A percentile compares a stretch with the other conserved stretches of the same genome.
Evolutionary conservation across 2,797 vertebrate genomes (phyloP).

Genomic region (Gephyroberyx darwinii): DNA sequence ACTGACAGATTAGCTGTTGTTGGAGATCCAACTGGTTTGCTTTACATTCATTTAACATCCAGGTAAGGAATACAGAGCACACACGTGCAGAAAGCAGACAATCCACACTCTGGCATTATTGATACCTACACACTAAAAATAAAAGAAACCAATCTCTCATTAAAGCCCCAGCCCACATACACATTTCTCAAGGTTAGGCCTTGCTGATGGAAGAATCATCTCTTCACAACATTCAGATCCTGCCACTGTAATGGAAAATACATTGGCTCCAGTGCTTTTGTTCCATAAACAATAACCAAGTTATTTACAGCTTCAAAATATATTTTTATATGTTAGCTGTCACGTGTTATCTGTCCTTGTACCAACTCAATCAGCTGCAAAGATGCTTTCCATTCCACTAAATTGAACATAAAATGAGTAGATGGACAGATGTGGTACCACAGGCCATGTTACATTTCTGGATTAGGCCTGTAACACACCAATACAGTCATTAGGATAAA

Average conservation of each 20-base stretch:
- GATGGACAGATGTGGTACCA: not conserved
- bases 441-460: constrained; percentile 6
- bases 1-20: not conserved
- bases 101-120: constrained; percentile 1
- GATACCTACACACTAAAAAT: not conserved
- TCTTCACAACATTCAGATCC: not conserved
- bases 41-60: constrained; percentile 28
- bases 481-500: constrained; percentile 23
- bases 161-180: constrained; percentile 28
- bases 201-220: not conserved
- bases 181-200: not conserved
- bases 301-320: not conserved
- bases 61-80: constrained; percentile 30
- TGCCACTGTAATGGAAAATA: not conserved
- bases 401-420: not conserved
- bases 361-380: not conserved
- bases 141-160: constrained; percentile 34
- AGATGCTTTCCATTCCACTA: not conserved
- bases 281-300: not conserved
- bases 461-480: constrained; percentile 33
- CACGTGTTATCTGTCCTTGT: no score
- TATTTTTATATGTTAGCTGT: not conserved
- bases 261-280: not conserved
- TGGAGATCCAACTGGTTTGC: constrained; percentile 15
- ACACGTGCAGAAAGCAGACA: constrained; percentile 44